Conservation (phyloP, 2,113 vertebrate species). For the Sminthopsis crassicaudata region DNA sequence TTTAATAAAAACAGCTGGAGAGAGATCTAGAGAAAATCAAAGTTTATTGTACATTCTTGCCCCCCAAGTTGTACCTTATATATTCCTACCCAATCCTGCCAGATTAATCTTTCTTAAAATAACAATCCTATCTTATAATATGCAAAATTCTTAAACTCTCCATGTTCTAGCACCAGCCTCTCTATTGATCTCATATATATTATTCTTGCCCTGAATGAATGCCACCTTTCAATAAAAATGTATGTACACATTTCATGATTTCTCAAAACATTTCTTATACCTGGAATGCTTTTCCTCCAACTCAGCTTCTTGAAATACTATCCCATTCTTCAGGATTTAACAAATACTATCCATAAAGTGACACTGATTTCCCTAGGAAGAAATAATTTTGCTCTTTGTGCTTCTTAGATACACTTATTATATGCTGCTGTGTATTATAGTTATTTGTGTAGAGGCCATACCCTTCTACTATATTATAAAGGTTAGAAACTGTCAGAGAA, state of each 20-base stretch:
- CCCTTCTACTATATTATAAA: not conserved
- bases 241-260: not conserved
- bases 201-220: not conserved
- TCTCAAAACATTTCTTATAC: not conserved
- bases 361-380: not conserved
- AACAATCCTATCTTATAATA: conserved; percentile 21
- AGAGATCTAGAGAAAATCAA: too few species aligned
- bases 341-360: not conserved
- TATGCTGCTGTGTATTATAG: not conserved
- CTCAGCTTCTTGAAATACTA: not conserved
- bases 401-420: not conserved
- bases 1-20: too few species aligned
- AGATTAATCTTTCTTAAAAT: conserved; percentile 22
- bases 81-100: not conserved
- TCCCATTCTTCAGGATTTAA: not conserved
- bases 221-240: not conserved
- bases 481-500: not conserved
- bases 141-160: conserved; percentile 30
- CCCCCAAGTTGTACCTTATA: not conserved
- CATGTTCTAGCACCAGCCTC: not conserved
- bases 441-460: not conserved
- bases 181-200: not conserved
- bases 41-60: too few species aligned
- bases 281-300: not conserved
- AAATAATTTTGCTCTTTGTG: not conserved